Conservation (phyloP, 1,140 invertebrate genomes). For the Drosophila suzukii region DNA sequence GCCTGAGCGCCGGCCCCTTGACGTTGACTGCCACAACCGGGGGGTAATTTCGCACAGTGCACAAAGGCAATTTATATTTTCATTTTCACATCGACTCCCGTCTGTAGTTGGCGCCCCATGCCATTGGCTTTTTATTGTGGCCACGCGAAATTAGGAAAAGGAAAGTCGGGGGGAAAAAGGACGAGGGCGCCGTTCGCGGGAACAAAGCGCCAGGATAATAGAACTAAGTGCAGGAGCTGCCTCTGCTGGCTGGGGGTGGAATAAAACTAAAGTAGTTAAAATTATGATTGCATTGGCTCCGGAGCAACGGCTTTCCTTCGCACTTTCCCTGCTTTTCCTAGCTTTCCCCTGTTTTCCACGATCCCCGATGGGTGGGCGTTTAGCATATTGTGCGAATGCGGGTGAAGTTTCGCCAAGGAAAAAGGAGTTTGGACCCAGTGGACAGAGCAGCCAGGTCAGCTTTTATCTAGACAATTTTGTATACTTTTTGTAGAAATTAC, state of each 20-base stretch:
- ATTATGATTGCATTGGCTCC: slow-evolving; percentile 78
- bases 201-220: slow-evolving; percentile 71
- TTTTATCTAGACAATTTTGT: neutral
- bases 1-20: neutral
- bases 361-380: slow-evolving; percentile 36
- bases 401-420: slow-evolving; percentile 27
- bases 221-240: slow-evolving; percentile 63
- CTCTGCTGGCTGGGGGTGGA: slow-evolving; percentile 29
- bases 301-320: slow-evolving; percentile 1
- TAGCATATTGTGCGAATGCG: slow-evolving; percentile 78
- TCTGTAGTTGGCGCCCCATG: slow-evolving; percentile 27
- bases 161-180: slow-evolving; percentile 21
- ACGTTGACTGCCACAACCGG: slow-evolving; percentile 5
- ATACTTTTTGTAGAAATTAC: too few relatives aligned
- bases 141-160: slow-evolving; percentile 56
- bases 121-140: slow-evolving; percentile 67
- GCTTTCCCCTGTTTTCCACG: neutral
- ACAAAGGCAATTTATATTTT: slow-evolving; percentile 78
- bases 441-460: slow-evolving; percentile 18
- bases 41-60: slow-evolving; percentile 46
- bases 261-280: slow-evolving; percentile 81
- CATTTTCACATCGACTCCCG: slow-evolving; percentile 53
- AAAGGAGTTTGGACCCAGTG: slow-evolving; percentile 4
- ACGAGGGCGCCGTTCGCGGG: slow-evolving; percentile 22
- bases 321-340: neutral